These are phyloP conservation scores for Sarcoramphus papa DNA, from an alignment of 2,797 vertebrate species.

Conservation along the genomic window DNA sequence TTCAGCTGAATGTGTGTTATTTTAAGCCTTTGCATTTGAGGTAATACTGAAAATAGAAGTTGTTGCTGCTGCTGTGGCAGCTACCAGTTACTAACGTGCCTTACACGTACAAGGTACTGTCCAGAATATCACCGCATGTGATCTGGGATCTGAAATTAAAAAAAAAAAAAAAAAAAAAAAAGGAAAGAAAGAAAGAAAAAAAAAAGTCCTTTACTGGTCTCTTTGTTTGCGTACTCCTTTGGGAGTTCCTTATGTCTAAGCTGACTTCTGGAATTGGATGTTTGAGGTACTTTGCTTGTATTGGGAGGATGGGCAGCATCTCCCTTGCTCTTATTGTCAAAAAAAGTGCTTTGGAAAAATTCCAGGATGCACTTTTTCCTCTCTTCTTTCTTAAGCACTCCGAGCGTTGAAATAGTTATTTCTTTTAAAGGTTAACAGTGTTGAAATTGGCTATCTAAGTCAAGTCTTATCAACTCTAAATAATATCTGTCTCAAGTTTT, in stretches of 20 bases:
- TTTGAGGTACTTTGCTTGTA: background rate
- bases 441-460: conserved; percentile 7
- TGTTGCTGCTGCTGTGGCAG: background rate
- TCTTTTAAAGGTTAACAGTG: conserved; percentile 30
- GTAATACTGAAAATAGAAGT: background rate
- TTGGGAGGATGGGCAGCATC: background rate
- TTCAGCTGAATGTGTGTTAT: background rate
- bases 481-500: background rate
- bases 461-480: conserved; percentile 9
- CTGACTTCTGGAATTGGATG: background rate
- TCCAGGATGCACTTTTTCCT: background rate
- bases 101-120: background rate
- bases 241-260: background rate
- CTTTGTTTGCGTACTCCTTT: background rate
- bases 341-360: background rate
- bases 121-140: background rate
- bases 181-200: no score
- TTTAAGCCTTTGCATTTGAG: conserved; percentile 1
- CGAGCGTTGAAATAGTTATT: background rate
- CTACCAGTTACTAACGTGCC: background rate
- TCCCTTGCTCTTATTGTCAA: background rate
- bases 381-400: background rate
- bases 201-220: background rate
- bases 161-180: background rate
- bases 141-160: background rate